Evolutionary conservation across 2,797 vertebrate species (phyloP).

Genomic region (Gallinago nigripennis): DNA sequence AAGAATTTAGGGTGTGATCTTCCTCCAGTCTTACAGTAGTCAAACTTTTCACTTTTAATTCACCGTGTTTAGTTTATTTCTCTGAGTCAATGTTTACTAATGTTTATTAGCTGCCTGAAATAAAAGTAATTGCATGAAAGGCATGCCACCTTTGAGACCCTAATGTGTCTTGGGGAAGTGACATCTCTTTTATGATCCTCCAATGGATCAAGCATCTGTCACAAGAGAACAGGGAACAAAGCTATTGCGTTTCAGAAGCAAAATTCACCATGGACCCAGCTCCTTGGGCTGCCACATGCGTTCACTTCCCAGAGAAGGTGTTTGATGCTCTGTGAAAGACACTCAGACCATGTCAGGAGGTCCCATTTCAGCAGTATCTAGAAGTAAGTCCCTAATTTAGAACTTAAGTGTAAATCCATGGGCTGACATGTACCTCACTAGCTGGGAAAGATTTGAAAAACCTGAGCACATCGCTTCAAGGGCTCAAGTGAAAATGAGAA

Average conservation of each 20-base stretch:
- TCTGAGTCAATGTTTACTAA: background rate
- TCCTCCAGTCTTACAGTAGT: background rate
- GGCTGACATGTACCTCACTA: background rate
- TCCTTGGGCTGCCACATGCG: background rate
- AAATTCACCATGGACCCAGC: background rate
- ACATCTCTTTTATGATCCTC: background rate
- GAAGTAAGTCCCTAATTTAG: background rate
- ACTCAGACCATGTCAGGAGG: background rate
- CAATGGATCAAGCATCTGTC: background rate
- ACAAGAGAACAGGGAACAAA: background rate
- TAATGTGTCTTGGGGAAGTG: background rate
- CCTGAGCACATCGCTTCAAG: background rate
- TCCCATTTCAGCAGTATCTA: background rate
- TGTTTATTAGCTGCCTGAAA: background rate
- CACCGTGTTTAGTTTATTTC: background rate
- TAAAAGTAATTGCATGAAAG: background rate
- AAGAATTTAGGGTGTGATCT: background rate
- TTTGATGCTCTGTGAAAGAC: background rate
- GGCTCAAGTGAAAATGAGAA: background rate
- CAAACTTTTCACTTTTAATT: background rate
- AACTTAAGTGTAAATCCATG: background rate
- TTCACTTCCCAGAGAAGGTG: background rate
- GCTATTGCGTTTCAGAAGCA: background rate
- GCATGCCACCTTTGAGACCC: background rate
- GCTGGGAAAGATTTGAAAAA: background rate